These are phyloP conservation scores for Oligia latruncula DNA, from an alignment of 2,888 invertebrate genomes.

Conservation along the genomic window DNA sequence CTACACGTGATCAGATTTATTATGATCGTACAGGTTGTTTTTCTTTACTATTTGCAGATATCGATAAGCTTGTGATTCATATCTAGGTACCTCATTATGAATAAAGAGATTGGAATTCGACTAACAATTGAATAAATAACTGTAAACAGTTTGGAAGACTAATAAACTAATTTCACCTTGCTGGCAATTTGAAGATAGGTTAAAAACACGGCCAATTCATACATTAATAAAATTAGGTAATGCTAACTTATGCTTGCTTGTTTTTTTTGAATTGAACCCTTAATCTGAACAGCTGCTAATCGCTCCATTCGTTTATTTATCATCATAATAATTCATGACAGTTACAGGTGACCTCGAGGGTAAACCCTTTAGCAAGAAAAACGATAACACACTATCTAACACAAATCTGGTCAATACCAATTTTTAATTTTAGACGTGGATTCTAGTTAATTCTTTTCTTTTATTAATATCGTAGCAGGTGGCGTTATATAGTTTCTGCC, in stretches of 20 bases:
- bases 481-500: background rate
- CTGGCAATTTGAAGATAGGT: too few relatives aligned
- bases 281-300: conserved; percentile 2
- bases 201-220: background rate
- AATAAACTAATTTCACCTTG: background rate
- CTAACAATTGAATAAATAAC: background rate
- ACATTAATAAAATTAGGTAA: background rate
- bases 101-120: conserved; percentile 37
- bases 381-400: conserved; percentile 56
- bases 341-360: conserved; percentile 48
- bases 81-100: conserved; percentile 37
- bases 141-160: conserved; percentile 18
- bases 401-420: conserved; percentile 40
- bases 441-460: conserved; percentile 27
- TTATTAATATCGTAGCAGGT: background rate
- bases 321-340: conserved; percentile 18
- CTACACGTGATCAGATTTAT: conserved; percentile 44
- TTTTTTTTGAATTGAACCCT: conserved; percentile 2
- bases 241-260: background rate
- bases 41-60: conserved; percentile 40
- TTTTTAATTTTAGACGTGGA: conserved; percentile 30
- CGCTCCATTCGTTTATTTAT: conserved; percentile 21
- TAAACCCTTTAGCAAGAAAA: conserved; percentile 61
- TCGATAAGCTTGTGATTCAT: conserved; percentile 39
- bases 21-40: conserved; percentile 41